Percentiles rank a stretch among this genome's conserved stretches.
phyloP scores from a whole-genome alignment of 2,113 vertebrate species.

The Pterocles gutturalis region DNA sequence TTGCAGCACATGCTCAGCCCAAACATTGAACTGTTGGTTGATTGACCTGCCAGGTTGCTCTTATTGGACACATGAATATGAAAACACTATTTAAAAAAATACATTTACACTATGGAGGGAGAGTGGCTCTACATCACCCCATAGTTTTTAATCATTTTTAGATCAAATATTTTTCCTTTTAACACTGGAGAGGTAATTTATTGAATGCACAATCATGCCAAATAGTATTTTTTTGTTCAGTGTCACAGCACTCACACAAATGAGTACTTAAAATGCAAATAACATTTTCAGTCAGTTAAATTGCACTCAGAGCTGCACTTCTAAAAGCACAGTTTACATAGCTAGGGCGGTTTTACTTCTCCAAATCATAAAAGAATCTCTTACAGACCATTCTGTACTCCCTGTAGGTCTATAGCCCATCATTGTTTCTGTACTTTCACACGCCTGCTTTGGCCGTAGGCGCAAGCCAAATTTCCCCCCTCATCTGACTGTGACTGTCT shows the following conservation, averaged over 20 bases:
- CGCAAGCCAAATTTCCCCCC: neutral
- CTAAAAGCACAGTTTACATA: neutral
- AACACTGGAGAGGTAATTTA: neutral
- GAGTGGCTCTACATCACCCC: neutral
- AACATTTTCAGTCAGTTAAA: neutral
- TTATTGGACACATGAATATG: neutral
- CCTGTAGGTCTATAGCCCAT: neutral
- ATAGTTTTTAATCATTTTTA: neutral
- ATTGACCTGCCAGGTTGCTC: neutral
- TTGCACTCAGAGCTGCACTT: neutral
- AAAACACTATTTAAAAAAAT: neutral
- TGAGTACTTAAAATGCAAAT: neutral
- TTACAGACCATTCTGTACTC: neutral
- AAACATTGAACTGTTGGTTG: constrained; percentile 8
- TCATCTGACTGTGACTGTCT: neutral
- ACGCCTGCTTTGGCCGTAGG: neutral
- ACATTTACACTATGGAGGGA: neutral
- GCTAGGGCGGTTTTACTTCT: neutral
- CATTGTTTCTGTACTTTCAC: neutral
- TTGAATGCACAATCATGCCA: neutral
- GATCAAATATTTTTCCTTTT: neutral
- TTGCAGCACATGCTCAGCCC: neutral
- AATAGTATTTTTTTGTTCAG: neutral
- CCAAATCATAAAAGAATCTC: neutral
- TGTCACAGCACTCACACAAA: neutral